Base-by-base conservation (phyloP, 1,140 invertebrate genomes). In the Euura lappo region DNA sequence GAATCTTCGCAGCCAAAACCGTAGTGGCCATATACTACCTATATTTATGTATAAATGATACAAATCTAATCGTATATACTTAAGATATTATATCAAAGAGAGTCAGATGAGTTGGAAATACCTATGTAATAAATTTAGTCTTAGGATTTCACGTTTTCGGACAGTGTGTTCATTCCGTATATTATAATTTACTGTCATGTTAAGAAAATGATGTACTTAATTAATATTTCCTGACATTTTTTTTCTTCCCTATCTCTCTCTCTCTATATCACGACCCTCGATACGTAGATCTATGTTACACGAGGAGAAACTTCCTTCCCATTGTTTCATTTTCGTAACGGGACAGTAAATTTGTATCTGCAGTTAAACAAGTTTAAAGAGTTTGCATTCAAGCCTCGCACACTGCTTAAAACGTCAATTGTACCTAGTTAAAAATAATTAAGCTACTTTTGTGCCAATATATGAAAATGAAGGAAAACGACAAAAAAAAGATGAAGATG, bases 361-460 rank as follows among this genome's bases (percentile, higher is more conserved):
- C 13, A n/a, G 10, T 11, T 60, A 60, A 60, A 8, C 8, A 60
- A 60, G 10, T 60, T 11, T 60, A 60, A 60, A 60, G 10, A 60
- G 13, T 60, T 60, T n/a, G 28, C 28, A 60, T 60, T 60, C 51
- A 60, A 60, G 51, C 51, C 51, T 60, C 6, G 13, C 51, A 60
- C 51, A 60, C 51, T 60, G 51, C 6, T 60, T 60, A n/a, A 60
- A 60, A 60, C 51, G 51, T 60, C 51, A 60, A 60, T 8, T 60
- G 51, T 60, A 60, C 51, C 51, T 60, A 60, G 51, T 60, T 60
- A 60, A 60, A 60, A 60, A 60, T 68, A 68, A 68, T 68, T 68
- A 68, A 68, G 66, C 66, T 68, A 68, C 66, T 68, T 68, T 71
- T 80, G 79, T 80, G 79, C 79, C 79, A 81, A 73, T 43, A 72